Evolutionary conservation across 2,797 vertebrate genomes (phyloP).

Genomic region (Chromobotia macracanthus): DNA sequence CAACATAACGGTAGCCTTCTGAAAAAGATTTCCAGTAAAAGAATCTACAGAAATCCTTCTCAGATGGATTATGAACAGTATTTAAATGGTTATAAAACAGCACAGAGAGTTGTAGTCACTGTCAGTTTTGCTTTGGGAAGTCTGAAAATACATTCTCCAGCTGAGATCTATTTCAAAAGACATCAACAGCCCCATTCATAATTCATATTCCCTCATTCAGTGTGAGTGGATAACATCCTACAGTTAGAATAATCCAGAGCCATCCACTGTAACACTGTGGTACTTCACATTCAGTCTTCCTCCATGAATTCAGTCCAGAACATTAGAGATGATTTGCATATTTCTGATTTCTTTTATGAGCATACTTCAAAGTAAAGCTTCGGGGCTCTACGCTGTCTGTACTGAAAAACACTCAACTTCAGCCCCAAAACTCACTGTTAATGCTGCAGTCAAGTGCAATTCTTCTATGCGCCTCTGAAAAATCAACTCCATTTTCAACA

Average conservation of each 20-base stretch:
- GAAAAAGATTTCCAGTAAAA: neutral
- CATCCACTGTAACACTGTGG: conserved; percentile 50
- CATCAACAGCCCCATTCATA: conserved; percentile 55
- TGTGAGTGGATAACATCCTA: conserved; percentile 36
- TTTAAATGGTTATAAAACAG: conserved; percentile 9
- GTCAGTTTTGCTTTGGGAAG: conserved; percentile 45
- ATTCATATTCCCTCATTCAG: conserved; percentile 54
- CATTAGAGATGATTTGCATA: neutral
- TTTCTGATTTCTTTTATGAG: neutral
- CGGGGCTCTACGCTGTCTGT: too few species aligned
- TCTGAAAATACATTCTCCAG: conserved; percentile 23
- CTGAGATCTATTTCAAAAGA: conserved; percentile 44
- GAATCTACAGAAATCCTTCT: too few species aligned
- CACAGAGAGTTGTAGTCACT: conserved; percentile 30
- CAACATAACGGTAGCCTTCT: neutral
- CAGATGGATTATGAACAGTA: neutral
- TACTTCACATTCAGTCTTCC: conserved; percentile 36
- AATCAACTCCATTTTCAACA: too few species aligned
- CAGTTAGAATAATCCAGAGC: conserved; percentile 56
- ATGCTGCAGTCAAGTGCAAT: too few species aligned
- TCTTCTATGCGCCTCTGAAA: too few species aligned
- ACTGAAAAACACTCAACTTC: too few species aligned
- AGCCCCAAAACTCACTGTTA: too few species aligned
- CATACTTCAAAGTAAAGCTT: neutral
- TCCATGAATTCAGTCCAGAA: conserved; percentile 17